These are phyloP conservation scores for Brachynemurus nebulosus DNA, from an alignment of 2,888 invertebrate genomes.

Conservation along the genomic window DNA sequence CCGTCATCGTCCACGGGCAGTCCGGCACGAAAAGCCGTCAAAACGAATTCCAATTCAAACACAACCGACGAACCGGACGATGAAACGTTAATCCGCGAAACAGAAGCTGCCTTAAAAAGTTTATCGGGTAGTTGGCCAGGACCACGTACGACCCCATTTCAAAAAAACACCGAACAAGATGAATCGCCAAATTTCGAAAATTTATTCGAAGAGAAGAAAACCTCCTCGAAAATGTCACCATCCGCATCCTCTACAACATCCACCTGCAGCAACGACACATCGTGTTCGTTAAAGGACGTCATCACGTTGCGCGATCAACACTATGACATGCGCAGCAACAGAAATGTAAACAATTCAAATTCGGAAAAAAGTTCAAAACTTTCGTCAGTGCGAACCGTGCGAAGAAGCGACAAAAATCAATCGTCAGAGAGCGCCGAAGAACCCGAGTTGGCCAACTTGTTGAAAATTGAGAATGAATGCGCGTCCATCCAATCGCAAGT, in stretches of 20 bases:
- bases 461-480: constrained; percentile 37
- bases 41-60: constrained; percentile 20
- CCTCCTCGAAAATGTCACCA: constrained; percentile 46
- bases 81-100: constrained; percentile 73
- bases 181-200: constrained; percentile 73
- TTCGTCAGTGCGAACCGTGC: neutral
- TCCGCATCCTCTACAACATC: constrained; percentile 47
- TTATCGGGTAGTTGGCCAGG: constrained; percentile 79
- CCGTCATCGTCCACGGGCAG: constrained; percentile 24
- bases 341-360: constrained; percentile 10
- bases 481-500: constrained; percentile 32
- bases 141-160: constrained; percentile 46
- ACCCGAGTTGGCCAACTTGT: constrained; percentile 23
- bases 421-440: constrained; percentile 19
- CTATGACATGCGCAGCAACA: constrained; percentile 19
- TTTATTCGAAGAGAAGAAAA: constrained; percentile 69
- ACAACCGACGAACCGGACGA: constrained; percentile 41
- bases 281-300: constrained; percentile 53
- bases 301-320: constrained; percentile 35
- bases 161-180: constrained; percentile 47
- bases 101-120: constrained; percentile 74
- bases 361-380: constrained; percentile 17
- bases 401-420: constrained; percentile 11
- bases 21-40: constrained; percentile 26
- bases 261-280: constrained; percentile 38